These are phyloP conservation scores for Drosophila littoralis DNA, from an alignment of 1,140 invertebrate species.

Conservation along the genomic window DNA sequence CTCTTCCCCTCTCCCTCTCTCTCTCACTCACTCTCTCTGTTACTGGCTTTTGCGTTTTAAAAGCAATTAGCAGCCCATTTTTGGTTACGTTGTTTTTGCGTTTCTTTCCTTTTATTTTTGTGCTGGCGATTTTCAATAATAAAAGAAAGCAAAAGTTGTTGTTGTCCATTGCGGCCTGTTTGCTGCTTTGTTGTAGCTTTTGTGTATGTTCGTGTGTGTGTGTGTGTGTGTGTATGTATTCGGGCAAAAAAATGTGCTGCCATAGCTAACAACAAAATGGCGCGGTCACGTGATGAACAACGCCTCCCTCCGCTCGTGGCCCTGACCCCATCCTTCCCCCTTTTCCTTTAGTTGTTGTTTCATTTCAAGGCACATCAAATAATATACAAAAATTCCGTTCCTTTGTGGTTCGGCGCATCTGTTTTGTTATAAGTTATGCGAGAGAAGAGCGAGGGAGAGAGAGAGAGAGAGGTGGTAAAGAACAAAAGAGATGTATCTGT, in stretches of 20 bases:
- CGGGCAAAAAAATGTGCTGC: constrained; percentile 49
- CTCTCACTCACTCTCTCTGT: constrained; percentile 20
- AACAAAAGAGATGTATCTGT: not conserved
- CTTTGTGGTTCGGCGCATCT: constrained; percentile 13
- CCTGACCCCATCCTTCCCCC: not conserved
- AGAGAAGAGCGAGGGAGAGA: not conserved
- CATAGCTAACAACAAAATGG: constrained; percentile 72
- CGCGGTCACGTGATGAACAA: constrained; percentile 53
- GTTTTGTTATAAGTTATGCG: constrained; percentile 33
- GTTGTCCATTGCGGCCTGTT: constrained; percentile 46
- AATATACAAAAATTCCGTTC: constrained; percentile 25
- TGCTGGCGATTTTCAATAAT: constrained; percentile 70
- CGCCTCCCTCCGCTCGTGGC: constrained; percentile 16
- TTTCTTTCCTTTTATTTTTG: constrained; percentile 39
- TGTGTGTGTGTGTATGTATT: constrained; percentile 12
- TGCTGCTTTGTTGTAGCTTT: constrained; percentile 25
- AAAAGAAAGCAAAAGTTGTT: constrained; percentile 64
- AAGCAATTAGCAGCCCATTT: constrained; percentile 81
- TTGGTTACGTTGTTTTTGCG: constrained; percentile 70
- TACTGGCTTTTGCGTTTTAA: constrained; percentile 77
- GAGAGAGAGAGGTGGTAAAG: not conserved
- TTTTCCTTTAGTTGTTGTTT: constrained; percentile 17
- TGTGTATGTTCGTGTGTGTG: constrained; percentile 1
- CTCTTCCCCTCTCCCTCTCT: constrained; percentile 3
- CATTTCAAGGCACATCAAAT: constrained; percentile 26